Conservation (phyloP, 1,140 invertebrate genomes). For the Drosophila funebris region DNA sequence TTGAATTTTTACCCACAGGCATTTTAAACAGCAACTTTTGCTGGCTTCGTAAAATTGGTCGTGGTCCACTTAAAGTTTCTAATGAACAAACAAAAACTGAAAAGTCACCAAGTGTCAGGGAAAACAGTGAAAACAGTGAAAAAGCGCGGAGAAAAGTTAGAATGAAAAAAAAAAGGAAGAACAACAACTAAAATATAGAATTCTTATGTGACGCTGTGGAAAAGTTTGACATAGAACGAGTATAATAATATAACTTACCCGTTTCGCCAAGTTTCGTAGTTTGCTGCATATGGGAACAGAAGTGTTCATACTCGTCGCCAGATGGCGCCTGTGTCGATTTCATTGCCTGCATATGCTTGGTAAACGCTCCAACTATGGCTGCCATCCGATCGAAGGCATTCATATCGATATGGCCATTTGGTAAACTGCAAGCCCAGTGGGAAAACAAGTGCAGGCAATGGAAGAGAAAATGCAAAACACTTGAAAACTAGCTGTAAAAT, state of each 20-base stretch:
- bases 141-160: conserved; percentile 3
- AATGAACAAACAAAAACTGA: conserved; percentile 15
- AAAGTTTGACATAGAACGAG: conserved; percentile 3
- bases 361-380: conserved; percentile 81
- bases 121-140: too few species aligned
- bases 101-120: conserved; percentile 7
- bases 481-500: background rate
- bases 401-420: conserved; percentile 81
- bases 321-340: conserved; percentile 54
- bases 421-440: conserved; percentile 57
- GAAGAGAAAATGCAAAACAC: background rate
- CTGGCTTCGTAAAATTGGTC: background rate
- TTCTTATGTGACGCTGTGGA: conserved; percentile 1
- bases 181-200: background rate
- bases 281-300: conserved; percentile 75
- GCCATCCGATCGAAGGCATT: conserved; percentile 78
- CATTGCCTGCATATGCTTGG: conserved; percentile 76
- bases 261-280: conserved; percentile 71
- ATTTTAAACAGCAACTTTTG: background rate
- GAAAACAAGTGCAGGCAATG: background rate
- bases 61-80: conserved; percentile 12
- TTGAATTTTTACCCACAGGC: background rate
- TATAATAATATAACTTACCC: conserved; percentile 59
- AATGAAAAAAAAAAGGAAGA: background rate
- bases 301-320: conserved; percentile 73